Base-by-base conservation (phyloP, 2,113 vertebrate species). In the Megaleporinus macrocephalus region DNA sequence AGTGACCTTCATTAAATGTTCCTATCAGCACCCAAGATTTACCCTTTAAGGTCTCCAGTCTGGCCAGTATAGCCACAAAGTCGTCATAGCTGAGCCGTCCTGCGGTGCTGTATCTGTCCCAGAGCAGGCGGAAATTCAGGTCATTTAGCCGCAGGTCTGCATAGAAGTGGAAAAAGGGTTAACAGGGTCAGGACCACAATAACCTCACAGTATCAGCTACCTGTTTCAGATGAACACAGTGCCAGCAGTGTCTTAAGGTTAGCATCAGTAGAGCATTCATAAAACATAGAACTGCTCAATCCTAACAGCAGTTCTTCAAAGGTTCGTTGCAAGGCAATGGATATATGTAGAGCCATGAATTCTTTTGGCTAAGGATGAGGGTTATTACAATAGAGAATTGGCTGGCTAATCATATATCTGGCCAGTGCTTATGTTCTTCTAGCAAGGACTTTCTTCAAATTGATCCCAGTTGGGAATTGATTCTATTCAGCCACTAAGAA, bases 41-140 rank as follows among this genome's bases (percentile, higher is more conserved):
- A 88, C 92, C 86, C 89, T 76, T 89, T 49, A 92, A 87, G 61
- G 90, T 86, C 47, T 89, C 85, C 22, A 93, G 88, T 81, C 83
- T 90, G 0, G 90, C 89, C 27, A 91, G 12, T 1, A 85, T 36
- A 0, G 88, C 88, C 63, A 92, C 47, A 4, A 83, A 93, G 24
- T 86, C 76, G 1, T 92, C 88, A 2, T 90, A 93, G 26, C 83
- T 61, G n/a, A 93, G 87, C 20, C 84, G 85, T 0, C 13, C 72
- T 0, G 30, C 0, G 1, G 82, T 80, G 12, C 14, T 53, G 53
- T 88, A 73, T 1, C 88, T 75, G 0, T 47, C 9, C 92, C 92
- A 93, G 79, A 93, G 72, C 27, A 51, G 29, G 29, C 13, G 53
- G 78, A 92, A 90, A 44, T 87, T 89, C 22, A 84, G 41, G 0